phyloP scores from a whole-genome alignment of 2,797 vertebrate species.

The Eidolon dupreanum region DNA sequence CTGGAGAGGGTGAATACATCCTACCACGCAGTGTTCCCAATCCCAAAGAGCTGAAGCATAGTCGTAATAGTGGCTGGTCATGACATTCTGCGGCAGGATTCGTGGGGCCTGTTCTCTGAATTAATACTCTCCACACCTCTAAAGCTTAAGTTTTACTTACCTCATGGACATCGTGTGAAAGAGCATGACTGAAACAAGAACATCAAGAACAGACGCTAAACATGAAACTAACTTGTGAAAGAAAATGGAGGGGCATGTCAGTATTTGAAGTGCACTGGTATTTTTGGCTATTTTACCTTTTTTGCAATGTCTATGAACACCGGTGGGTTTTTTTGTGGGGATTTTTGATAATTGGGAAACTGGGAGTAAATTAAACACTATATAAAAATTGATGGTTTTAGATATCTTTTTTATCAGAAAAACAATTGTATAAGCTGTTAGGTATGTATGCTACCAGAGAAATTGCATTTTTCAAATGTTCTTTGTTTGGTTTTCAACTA shows the following conservation, averaged over 20 bases:
- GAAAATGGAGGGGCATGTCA: neutral
- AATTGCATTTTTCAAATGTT: conserved; percentile 40
- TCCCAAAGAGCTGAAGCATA: neutral
- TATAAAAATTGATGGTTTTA: conserved; percentile 40
- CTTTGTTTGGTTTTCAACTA: conserved; percentile 41
- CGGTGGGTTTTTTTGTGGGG: neutral
- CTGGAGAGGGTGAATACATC: accelerated
- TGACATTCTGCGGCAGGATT: neutral
- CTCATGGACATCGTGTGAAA: neutral
- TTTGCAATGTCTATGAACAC: neutral
- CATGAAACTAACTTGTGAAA: neutral
- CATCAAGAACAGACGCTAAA: neutral
- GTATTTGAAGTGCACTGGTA: neutral
- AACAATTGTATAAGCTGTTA: neutral
- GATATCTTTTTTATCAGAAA: conserved; percentile 21
- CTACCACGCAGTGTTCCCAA: neutral
- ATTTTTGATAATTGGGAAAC: neutral
- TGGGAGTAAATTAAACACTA: neutral
- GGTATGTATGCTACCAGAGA: neutral
- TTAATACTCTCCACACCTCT: neutral
- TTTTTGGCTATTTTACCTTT: neutral
- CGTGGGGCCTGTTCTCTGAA: neutral
- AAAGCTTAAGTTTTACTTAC: neutral
- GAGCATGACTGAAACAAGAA: neutral
- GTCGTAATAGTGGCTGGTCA: neutral